Percentiles rank a stretch among this genome's conserved stretches.
Conservation (phyloP, 2,888 invertebrate species). For the Melinopterus prodromus region DNA sequence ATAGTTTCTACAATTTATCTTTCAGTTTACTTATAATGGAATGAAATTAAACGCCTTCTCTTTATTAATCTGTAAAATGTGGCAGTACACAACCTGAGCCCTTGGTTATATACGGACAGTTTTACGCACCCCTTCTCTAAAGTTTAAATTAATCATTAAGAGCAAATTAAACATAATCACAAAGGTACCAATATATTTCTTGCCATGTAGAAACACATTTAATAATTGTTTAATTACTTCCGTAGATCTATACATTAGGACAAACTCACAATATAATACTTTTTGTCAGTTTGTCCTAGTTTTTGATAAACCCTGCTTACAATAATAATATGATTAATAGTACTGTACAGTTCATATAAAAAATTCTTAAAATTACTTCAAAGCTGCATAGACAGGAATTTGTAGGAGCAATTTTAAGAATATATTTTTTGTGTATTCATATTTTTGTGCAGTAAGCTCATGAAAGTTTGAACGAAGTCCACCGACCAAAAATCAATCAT, state of each 20-base stretch:
- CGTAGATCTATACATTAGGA: slow-evolving; percentile 12
- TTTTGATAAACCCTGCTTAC: slow-evolving; percentile 6
- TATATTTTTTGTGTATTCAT: slow-evolving; percentile 28
- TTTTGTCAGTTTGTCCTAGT: not conserved
- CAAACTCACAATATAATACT: not conserved
- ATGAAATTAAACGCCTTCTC: not conserved
- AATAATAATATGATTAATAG: not conserved
- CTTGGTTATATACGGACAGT: slow-evolving; percentile 46
- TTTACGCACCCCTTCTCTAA: slow-evolving; percentile 26
- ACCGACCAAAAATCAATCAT: not conserved
- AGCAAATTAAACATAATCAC: slow-evolving; percentile 4
- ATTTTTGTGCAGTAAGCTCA: slow-evolving; percentile 8
- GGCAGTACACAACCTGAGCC: slow-evolving; percentile 49
- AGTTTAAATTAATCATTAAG: slow-evolving; percentile 15
- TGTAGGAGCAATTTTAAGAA: slow-evolving; percentile 26
- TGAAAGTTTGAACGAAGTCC: not conserved
- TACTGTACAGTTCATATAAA: slow-evolving; percentile 21
- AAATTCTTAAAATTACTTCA: slow-evolving; percentile 28
- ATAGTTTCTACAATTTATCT: not conserved
- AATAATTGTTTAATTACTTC: not conserved
- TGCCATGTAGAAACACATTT: not conserved
- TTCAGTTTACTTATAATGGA: not conserved
- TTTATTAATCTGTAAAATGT: slow-evolving; percentile 39
- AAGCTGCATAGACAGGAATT: slow-evolving; percentile 19
- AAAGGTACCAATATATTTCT: not conserved